Conservation (phyloP, 2,888 invertebrate species). For the Brachyptera putata region DNA sequence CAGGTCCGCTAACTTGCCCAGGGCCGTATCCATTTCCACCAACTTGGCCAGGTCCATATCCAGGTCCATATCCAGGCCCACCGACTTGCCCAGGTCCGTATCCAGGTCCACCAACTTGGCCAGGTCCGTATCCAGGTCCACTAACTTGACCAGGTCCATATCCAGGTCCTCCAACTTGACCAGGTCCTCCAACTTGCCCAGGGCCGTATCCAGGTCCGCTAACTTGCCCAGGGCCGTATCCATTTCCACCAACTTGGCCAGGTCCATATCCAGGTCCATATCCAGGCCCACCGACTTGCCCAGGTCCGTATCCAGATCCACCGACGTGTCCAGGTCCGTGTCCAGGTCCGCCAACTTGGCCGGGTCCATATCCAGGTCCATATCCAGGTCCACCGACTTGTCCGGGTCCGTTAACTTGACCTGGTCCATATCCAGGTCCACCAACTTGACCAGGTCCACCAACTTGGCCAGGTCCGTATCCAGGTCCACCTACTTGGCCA, state of each 20-base stretch:
- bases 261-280: not conserved
- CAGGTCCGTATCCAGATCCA: slow-evolving; percentile 21
- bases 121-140: slow-evolving; percentile 32
- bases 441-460: too few relatives aligned
- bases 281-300: slow-evolving; percentile 17
- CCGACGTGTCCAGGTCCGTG: not conserved
- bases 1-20: slow-evolving; percentile 21
- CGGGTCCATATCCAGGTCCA: slow-evolving; percentile 2
- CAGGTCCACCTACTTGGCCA: too few relatives aligned
- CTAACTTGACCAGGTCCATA: slow-evolving; percentile 22
- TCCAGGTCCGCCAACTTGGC: slow-evolving; percentile 3
- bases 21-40: slow-evolving; percentile 13
- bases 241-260: not conserved
- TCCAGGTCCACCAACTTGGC: slow-evolving; percentile 27
- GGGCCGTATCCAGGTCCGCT: slow-evolving; percentile 22
- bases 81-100: slow-evolving; percentile 7
- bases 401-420: too few relatives aligned
- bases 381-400: too few relatives aligned
- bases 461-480: too few relatives aligned
- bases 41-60: not conserved
- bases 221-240: slow-evolving; percentile 20
- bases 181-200: slow-evolving; percentile 31
- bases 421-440: too few relatives aligned
- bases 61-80: slow-evolving; percentile 21
- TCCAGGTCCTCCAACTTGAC: slow-evolving; percentile 28